phyloP scores from a whole-genome alignment of 2,113 vertebrate species.

The Sardina pilchardus region DNA sequence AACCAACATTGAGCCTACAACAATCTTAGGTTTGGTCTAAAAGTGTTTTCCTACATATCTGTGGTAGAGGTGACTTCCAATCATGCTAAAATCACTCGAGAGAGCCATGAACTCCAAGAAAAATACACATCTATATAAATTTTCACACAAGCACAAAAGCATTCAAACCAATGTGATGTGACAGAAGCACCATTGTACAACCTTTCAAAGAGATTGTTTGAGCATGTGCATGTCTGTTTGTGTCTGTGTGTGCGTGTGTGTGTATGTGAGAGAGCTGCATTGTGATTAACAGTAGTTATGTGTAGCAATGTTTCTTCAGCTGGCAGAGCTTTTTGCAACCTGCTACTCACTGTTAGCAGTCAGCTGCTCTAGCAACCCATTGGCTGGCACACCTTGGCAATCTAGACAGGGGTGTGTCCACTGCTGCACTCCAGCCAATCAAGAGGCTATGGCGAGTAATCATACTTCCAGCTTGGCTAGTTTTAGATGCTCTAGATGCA shows the following conservation, averaged over 20 bases:
- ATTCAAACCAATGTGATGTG: background rate
- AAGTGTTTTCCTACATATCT: slow-evolving; percentile 28
- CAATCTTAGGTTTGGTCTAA: slow-evolving; percentile 18
- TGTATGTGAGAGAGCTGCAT: slow-evolving; percentile 21
- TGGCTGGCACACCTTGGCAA: slow-evolving; percentile 51
- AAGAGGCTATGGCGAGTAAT: slow-evolving; percentile 16
- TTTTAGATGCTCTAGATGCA: slow-evolving; percentile 24
- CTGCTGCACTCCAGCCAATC: slow-evolving; percentile 41
- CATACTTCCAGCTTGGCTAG: slow-evolving; percentile 40
- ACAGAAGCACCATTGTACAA: slow-evolving; percentile 5
- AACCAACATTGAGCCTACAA: slow-evolving; percentile 8
- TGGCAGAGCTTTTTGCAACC: slow-evolving; percentile 1
- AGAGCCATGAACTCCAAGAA: background rate
- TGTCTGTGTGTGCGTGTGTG: too few species aligned
- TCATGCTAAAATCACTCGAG: slow-evolving; percentile 26
- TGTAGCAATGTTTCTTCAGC: background rate
- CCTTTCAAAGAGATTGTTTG: background rate
- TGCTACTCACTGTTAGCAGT: slow-evolving; percentile 5
- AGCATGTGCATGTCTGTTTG: background rate
- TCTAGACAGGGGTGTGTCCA: slow-evolving; percentile 24
- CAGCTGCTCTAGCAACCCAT: slow-evolving; percentile 28
- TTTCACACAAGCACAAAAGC: background rate
- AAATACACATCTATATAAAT: background rate
- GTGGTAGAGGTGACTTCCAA: slow-evolving; percentile 27
- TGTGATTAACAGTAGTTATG: background rate